Evolutionary conservation across 2,888 invertebrate species (phyloP), one percentile per base, ranked within the genome.

Genomic region (Apodemia zela): DNA sequence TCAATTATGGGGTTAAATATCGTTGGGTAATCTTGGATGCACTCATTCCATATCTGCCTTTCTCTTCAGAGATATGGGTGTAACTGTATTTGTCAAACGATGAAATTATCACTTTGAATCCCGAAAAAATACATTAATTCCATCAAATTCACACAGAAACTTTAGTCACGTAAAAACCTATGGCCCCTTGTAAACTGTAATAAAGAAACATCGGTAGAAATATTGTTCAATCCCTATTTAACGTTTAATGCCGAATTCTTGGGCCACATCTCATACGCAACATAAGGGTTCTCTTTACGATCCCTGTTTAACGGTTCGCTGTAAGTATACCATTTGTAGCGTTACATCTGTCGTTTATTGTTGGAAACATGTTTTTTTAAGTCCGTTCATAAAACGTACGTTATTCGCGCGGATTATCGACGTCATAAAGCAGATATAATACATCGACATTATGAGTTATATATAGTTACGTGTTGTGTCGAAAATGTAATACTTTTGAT

Each of bases 261-360:
- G 45, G 45, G 45, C 45, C 38, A 38, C 38, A n/a, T 45, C n/a
- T 38, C 45, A 45, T 45, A 45, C 45, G 0, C n/a, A 45, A 45
- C 45, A 13, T 11, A 45, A 45, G 45, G 42, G 45, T 5, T 45
- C n/a, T 15, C 13, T 45, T 45, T 45, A 45, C 45, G 45, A n/a
- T 45, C 45, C 7, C n/a, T n/a, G 3, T n/a, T 45, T 45, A 45
- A n/a, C 45, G 45, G 45, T n/a, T n/a, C 45, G 1, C 15, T 45
- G 45, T 45, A 45, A 45, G 45, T 45, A 45, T n/a, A 3, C 45
- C 45, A 45, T 45, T 45, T n/a, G 45, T 45, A 45, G 45, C 45
- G n/a, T 45, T 45, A 45, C 45, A 42, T 42, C 42, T 42, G 2
- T 45, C 45, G 45, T 45, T 45, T 45, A 45, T 45, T 45, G 45